Base-by-base conservation (phyloP, 2,797 vertebrate species). In the Halcyon smyrnensis region DNA sequence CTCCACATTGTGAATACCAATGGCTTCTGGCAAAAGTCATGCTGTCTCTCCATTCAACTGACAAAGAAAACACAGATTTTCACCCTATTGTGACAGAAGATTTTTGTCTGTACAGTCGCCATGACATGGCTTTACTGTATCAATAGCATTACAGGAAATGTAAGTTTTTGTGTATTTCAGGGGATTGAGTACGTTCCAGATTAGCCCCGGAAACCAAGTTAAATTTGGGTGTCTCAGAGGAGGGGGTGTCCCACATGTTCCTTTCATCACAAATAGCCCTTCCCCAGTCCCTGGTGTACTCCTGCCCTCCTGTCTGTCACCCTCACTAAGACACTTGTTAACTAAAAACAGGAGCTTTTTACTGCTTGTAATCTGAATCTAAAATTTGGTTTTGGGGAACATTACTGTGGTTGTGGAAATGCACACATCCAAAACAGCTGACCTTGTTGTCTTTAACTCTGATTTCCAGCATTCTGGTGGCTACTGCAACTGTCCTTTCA, bases 401-500 rank as follows among this genome's bases (percentile, higher is more conserved):
- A 60, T 53, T 90, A 59, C 23, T 86, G 39, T 70, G 56, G n/a
- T 51, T 92, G 46, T 89, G 74, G 53, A 77, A 92, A 64, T 56
- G 41, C 45, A 60, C 6, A 10, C 41, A 43, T 45, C 51, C 36
- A 56, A 76, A 11, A 24, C 84, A 39, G 36, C 36, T 41, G 60
- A 84, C 20, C 46, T 73, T 25, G 45, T 80, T 90, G 39, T 84
- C 54, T 46, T 80, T 45, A 24, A 56, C 27, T 81, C 74, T 62
- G 14, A 89, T 84, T 86, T 91, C 53, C 30, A 83, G 25, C 68
- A 43, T 84, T 94, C 63, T 75, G 54, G 67, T 92, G 90, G 56
- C 62, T 85, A 93, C 67, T 90, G 89, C 71, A 93, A 90, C 56
- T 86, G 51, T 84, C 71, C 56, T 90, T 76, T 80, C 23, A 60